Evolutionary conservation across 2,113 vertebrate genomes (phyloP).

Genomic region (Galemys pyrenaicus): DNA sequence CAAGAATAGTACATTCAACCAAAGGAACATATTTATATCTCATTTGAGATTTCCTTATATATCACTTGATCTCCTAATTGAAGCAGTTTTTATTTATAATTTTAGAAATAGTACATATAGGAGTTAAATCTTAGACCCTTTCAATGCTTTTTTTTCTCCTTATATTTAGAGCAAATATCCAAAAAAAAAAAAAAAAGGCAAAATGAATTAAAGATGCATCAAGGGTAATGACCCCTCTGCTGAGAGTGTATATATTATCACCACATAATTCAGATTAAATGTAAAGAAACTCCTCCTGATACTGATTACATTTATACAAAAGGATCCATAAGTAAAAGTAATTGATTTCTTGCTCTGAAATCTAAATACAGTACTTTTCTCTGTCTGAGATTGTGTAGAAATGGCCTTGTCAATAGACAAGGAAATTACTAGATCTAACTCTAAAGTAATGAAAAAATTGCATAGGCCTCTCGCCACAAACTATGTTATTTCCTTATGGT

Average conservation of each 20-base stretch:
- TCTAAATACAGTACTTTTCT: conserved; percentile 37
- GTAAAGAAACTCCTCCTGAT: conserved; percentile 28
- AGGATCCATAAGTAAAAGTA: background rate
- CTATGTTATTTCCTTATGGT: background rate
- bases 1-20: background rate
- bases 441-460: conserved; percentile 49
- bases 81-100: conserved; percentile 22
- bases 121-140: background rate
- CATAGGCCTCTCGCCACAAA: background rate
- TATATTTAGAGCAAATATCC: conserved; percentile 22
- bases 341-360: conserved; percentile 18
- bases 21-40: background rate
- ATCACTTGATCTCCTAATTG: background rate
- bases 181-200: background rate
- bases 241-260: background rate
- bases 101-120: background rate
- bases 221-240: background rate
- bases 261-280: conserved; percentile 32
- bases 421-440: conserved; percentile 33
- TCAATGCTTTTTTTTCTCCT: background rate
- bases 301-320: conserved; percentile 45
- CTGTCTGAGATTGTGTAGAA: conserved; percentile 40
- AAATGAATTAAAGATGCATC: background rate
- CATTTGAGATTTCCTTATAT: background rate
- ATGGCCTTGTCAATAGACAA: conserved; percentile 49